phyloP scores from a whole-genome alignment of 2,113 vertebrate species.

The Sinocyclocheilus maitianheensis region DNA sequence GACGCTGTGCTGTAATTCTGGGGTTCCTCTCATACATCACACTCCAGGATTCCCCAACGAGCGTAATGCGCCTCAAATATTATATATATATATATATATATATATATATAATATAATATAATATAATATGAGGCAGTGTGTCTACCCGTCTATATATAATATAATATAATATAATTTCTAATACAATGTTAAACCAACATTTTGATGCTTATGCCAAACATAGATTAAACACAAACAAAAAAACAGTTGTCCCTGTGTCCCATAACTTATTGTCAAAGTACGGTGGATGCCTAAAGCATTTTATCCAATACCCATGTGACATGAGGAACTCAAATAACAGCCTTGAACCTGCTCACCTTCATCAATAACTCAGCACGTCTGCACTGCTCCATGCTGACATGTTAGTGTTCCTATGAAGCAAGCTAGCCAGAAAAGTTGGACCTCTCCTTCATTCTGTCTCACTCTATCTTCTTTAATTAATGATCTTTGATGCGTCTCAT shows the following conservation, averaged over 20 bases:
- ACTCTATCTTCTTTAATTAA: constrained; percentile 56
- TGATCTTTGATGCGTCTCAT: constrained; percentile 48
- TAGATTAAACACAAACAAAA: neutral
- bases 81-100: too few species aligned
- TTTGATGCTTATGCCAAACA: neutral
- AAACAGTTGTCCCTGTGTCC: neutral
- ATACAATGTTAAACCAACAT: neutral
- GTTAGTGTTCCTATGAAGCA: neutral
- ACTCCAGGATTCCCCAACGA: too few species aligned
- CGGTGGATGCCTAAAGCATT: neutral
- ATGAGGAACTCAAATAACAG: constrained; percentile 20
- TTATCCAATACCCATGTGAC: neutral
- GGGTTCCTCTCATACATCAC: too few species aligned
- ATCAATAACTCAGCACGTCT: constrained; percentile 40
- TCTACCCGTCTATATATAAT: too few species aligned
- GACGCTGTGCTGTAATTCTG: too few species aligned
- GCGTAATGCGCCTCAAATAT: too few species aligned
- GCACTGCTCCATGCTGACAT: neutral
- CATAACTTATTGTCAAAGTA: too few species aligned
- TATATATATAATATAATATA: too few species aligned
- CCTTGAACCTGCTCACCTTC: neutral
- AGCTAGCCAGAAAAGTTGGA: neutral
- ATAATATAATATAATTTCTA: too few species aligned
- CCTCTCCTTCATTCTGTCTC: constrained; percentile 1
- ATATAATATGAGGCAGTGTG: too few species aligned